phyloP scores from a whole-genome alignment of 2,888 invertebrate species.

The Tuta absoluta region DNA sequence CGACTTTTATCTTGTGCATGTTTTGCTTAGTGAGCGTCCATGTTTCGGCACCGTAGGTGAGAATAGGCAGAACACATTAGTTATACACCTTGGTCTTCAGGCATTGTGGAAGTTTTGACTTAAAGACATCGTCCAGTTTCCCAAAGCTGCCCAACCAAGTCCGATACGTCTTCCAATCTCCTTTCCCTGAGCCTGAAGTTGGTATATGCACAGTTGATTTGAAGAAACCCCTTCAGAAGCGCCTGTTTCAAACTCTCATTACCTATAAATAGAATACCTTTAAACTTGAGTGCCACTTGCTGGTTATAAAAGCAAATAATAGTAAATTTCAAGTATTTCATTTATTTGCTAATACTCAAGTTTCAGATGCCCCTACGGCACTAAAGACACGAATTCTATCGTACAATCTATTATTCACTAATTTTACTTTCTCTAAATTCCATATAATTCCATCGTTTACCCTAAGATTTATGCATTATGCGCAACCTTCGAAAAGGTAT shows the following conservation, averaged over 20 bases:
- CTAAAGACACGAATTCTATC: not conserved
- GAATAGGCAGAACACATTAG: too few relatives aligned
- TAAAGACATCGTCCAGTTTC: too few relatives aligned
- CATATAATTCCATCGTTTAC: constrained; percentile 12
- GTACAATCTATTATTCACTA: not conserved
- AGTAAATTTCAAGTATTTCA: not conserved
- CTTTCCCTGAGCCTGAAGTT: too few relatives aligned
- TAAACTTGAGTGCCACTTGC: not conserved
- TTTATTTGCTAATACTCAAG: not conserved
- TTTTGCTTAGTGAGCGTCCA: too few relatives aligned
- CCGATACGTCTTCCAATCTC: too few relatives aligned
- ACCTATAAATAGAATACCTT: not conserved
- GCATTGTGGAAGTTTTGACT: too few relatives aligned
- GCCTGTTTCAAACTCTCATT: not conserved
- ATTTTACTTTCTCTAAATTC: constrained; percentile 18
- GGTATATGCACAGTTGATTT: too few relatives aligned
- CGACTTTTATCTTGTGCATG: too few relatives aligned
- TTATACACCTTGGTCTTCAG: too few relatives aligned
- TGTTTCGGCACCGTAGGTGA: too few relatives aligned
- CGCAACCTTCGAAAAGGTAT: constrained; percentile 41
- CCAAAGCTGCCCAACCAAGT: too few relatives aligned
- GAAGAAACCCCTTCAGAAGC: not conserved
- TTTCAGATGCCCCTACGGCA: not conserved
- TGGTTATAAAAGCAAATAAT: not conserved
- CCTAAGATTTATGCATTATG: not conserved